Conservation (phyloP, 2,888 invertebrate species). For the Meteorus colon region DNA sequence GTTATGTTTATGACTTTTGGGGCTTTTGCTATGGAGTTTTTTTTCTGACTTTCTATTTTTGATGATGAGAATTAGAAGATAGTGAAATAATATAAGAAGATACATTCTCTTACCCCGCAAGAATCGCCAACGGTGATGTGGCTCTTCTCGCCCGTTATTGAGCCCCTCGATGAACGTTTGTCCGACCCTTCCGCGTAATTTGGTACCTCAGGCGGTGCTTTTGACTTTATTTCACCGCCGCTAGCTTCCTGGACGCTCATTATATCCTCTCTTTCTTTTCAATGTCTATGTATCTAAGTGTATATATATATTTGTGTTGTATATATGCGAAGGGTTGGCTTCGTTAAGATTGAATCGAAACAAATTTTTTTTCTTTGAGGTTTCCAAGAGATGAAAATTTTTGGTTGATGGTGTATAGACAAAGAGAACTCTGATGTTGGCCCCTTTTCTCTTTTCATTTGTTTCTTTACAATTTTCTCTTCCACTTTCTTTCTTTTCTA, state of each 20-base stretch:
- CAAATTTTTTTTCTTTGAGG: background rate
- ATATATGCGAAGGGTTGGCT: conserved; percentile 10
- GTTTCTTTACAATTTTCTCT: background rate
- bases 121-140: conserved; percentile 11
- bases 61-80: conserved; percentile 22
- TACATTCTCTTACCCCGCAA: conserved; percentile 28
- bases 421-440: background rate
- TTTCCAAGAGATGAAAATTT: background rate
- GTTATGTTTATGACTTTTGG: conserved; percentile 4
- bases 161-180: background rate
- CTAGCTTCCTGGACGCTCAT: conserved; percentile 34
- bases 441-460: background rate
- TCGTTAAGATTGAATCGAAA: background rate
- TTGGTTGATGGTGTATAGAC: background rate
- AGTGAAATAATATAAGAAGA: conserved; percentile 4
- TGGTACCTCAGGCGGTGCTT: conserved; percentile 33
- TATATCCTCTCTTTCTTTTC: conserved; percentile 28
- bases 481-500: background rate
- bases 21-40: background rate
- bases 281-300: background rate
- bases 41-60: background rate
- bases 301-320: background rate
- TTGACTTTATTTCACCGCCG: conserved; percentile 31
- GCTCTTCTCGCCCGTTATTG: conserved; percentile 23
- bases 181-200: conserved; percentile 29